Percentiles rank a stretch among this genome's conserved stretches.
These are phyloP conservation scores for Nansenia antarctica DNA, from an alignment of 2,113 vertebrate species.

Conservation along the genomic window DNA sequence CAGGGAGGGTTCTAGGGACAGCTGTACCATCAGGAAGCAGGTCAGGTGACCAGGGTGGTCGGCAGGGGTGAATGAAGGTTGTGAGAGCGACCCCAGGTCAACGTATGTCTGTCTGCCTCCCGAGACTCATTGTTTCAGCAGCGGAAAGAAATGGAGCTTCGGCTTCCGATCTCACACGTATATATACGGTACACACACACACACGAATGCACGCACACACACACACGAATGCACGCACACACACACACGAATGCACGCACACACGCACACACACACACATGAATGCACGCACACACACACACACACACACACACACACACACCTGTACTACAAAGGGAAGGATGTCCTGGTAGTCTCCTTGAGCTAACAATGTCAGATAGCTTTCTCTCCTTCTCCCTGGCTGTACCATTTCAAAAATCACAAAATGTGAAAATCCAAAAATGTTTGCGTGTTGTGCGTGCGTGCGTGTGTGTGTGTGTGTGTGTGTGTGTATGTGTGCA, in stretches of 20 bases:
- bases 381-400: neutral
- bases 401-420: neutral
- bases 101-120: neutral
- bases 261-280: no score
- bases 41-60: neutral
- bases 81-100: no score
- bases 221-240: no score
- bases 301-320: no score
- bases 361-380: neutral
- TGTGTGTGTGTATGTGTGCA: constrained; percentile 6
- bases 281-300: no score
- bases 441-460: neutral
- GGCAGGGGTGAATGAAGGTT: neutral
- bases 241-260: no score
- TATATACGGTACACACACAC: no score
- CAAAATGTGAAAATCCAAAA: no score
- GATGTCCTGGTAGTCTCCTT: neutral
- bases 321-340: no score
- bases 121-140: constrained; percentile 11
- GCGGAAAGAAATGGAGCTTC: constrained; percentile 7
- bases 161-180: constrained; percentile 8
- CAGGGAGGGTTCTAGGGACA: neutral
- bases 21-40: neutral
- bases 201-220: no score
- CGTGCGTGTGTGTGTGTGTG: neutral